Base-by-base conservation (phyloP, 23 tunicate genomes). In the Corella eumyota region DNA sequence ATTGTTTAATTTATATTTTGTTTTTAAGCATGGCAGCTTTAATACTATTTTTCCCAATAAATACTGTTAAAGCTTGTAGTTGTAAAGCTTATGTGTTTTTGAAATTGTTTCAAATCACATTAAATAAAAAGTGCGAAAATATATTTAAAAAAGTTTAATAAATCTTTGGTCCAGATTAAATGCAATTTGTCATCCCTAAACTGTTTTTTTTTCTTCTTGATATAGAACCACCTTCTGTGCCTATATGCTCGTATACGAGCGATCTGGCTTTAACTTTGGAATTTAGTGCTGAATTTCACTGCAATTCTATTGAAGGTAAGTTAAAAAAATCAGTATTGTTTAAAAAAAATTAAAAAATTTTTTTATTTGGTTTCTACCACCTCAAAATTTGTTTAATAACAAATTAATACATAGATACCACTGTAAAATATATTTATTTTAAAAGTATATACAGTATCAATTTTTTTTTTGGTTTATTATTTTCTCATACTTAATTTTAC, bases 251-350 rank as follows among this genome's bases (percentile, higher is more conserved):
- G 26, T 84, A 35, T 44, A 64, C 94, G 19, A 38, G 54, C 34
- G 94, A 84, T 45, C 70, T 48, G 0, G 67, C 69, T 2, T 26
- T 84, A 0, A 84, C 94, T 17, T 32, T 74, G 25, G 94, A 83
- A 0, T 64, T 61, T 0, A 30, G 50, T 30, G 78, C 75, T 15
- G 72, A 75, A 46, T 84, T 84, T 56, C 47, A 34, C 4, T 84
- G 94, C 50, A 4, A 29, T 3, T 78, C 85, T 15, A 38, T 19
- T 54, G 64, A 78, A 61, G 85, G 85, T 78, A 61, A 63, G 27
- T 19, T 20, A 5, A 29, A 6, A 27, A 13, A 11, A 40, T 40
- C 48, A 9, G 57, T 11, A n/a, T 6, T 15, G 15, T 9, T 51
- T 19, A n/a, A 7, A 51, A 7, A 11, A 7, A 6, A n/a, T 51